Percentiles rank a stretch among this genome's conserved stretches.
phyloP scores from a whole-genome alignment of 2,113 vertebrate species.

The Chlorodrepanis virens region DNA sequence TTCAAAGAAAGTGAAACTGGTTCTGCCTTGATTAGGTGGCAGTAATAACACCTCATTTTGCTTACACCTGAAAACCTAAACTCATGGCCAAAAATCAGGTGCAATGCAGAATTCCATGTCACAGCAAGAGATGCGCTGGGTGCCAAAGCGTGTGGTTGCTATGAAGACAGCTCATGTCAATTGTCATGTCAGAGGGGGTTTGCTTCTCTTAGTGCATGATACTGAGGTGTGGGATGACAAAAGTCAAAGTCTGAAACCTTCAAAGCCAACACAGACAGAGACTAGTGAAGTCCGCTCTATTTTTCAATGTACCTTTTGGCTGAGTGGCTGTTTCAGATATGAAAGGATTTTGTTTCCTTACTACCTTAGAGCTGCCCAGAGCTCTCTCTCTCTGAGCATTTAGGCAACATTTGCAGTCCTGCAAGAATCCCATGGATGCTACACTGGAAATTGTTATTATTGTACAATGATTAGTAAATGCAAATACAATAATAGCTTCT shows the following conservation, averaged over 20 bases:
- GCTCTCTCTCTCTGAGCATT: not conserved
- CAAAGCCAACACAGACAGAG: no score
- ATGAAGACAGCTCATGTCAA: rapidly evolving
- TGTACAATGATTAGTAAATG: not conserved
- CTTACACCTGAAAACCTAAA: not conserved
- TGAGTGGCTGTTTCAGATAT: not conserved
- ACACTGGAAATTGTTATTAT: not conserved
- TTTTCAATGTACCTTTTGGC: not conserved
- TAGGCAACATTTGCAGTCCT: not conserved
- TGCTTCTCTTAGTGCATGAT: not conserved
- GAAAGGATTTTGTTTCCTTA: not conserved
- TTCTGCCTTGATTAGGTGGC: conserved; percentile 34
- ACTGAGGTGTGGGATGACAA: not conserved
- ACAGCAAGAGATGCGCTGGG: not conserved
- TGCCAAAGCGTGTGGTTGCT: not conserved
- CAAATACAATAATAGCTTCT: not conserved
- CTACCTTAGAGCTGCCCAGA: not conserved
- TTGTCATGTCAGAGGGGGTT: not conserved
- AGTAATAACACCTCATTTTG: not conserved
- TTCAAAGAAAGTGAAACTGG: conserved; percentile 61
- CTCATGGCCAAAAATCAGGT: not conserved
- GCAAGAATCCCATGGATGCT: not conserved
- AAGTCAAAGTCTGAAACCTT: not conserved
- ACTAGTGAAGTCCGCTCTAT: rapidly evolving
- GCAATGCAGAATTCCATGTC: rapidly evolving